Percentiles rank a stretch among this genome's conserved stretches.
Evolutionary conservation across 2,888 invertebrate genomes (phyloP).

Genomic region (Alloscopus bannaensis): DNA sequence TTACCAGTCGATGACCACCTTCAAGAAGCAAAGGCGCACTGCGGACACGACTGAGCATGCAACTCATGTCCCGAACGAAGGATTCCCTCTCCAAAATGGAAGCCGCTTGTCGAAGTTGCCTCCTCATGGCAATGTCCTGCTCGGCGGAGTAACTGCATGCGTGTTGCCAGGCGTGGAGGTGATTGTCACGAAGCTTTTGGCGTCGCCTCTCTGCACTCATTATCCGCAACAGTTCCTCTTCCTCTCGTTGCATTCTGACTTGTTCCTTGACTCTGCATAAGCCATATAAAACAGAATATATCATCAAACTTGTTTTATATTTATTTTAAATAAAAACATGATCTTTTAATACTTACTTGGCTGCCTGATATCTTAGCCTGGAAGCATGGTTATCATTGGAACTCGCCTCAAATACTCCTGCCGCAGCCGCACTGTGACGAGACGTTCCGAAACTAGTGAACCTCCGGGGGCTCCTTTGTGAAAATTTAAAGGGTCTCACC

Average conservation of each 20-base stretch:
- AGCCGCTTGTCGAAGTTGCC: conserved; percentile 70
- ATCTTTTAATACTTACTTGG: conserved; percentile 64
- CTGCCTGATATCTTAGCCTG: conserved; percentile 68
- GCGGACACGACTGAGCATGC: conserved; percentile 69
- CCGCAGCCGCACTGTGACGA: conserved; percentile 60
- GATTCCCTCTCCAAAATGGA: conserved; percentile 70
- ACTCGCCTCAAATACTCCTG: conserved; percentile 71
- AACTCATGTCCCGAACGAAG: conserved; percentile 66
- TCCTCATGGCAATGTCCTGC: conserved; percentile 71
- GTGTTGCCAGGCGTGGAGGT: conserved; percentile 70
- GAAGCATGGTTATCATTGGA: conserved; percentile 72
- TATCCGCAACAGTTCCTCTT: conserved; percentile 68
- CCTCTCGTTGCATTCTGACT: conserved; percentile 65
- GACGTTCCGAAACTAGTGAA: conserved; percentile 69
- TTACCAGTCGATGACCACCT: conserved; percentile 57
- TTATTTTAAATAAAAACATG: background rate
- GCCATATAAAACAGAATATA: too few species aligned
- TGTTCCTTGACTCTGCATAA: conserved; percentile 36
- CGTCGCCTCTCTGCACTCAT: conserved; percentile 68
- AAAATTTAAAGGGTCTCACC: conserved; percentile 48
- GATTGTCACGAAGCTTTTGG: conserved; percentile 65
- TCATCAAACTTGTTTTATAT: background rate
- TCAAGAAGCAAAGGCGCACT: conserved; percentile 71
- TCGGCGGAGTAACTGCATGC: conserved; percentile 62
- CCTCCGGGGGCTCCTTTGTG: conserved; percentile 30